Conservation (phyloP, 2,888 invertebrate species). For the Standfussiana lucernea region DNA sequence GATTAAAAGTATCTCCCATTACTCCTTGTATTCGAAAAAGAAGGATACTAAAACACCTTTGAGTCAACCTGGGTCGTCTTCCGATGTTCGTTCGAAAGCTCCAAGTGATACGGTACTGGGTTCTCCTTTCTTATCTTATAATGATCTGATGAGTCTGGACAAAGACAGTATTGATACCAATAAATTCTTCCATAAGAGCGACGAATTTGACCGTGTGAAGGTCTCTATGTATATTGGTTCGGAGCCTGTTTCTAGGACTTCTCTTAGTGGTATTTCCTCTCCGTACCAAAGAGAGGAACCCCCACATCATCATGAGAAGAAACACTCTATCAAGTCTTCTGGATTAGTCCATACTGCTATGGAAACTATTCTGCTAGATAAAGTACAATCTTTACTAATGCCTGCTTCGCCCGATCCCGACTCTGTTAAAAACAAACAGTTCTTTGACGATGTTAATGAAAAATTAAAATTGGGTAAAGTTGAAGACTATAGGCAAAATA, state of each 20-base stretch:
- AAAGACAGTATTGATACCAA: slow-evolving; percentile 77
- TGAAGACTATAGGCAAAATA: slow-evolving; percentile 74
- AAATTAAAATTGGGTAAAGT: slow-evolving; percentile 83
- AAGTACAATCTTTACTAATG: slow-evolving; percentile 85
- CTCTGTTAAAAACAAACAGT: slow-evolving; percentile 77
- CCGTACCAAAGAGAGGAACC: slow-evolving; percentile 75
- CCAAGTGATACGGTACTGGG: slow-evolving; percentile 89
- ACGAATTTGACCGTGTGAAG: slow-evolving; percentile 79
- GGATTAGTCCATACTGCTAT: slow-evolving; percentile 89
- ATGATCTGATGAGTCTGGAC: slow-evolving; percentile 84
- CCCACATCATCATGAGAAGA: slow-evolving; percentile 73
- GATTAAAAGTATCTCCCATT: slow-evolving; percentile 88
- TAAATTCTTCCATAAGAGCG: slow-evolving; percentile 80
- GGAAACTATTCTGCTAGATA: slow-evolving; percentile 90
- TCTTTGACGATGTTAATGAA: slow-evolving; percentile 85
- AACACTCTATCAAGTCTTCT: slow-evolving; percentile 78
- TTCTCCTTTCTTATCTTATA: slow-evolving; percentile 88
- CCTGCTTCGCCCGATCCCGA: slow-evolving; percentile 82
- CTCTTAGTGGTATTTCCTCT: slow-evolving; percentile 81
- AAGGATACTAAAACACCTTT: slow-evolving; percentile 80
- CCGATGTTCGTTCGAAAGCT: slow-evolving; percentile 83
- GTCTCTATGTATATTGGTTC: slow-evolving; percentile 89
- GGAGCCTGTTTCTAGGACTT: slow-evolving; percentile 84
- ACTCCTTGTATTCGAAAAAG: slow-evolving; percentile 85
- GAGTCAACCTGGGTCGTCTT: slow-evolving; percentile 84